These are phyloP conservation scores for Ptychochromis oligacanthus DNA, from an alignment of 2,113 vertebrate species.

Conservation along the genomic window DNA sequence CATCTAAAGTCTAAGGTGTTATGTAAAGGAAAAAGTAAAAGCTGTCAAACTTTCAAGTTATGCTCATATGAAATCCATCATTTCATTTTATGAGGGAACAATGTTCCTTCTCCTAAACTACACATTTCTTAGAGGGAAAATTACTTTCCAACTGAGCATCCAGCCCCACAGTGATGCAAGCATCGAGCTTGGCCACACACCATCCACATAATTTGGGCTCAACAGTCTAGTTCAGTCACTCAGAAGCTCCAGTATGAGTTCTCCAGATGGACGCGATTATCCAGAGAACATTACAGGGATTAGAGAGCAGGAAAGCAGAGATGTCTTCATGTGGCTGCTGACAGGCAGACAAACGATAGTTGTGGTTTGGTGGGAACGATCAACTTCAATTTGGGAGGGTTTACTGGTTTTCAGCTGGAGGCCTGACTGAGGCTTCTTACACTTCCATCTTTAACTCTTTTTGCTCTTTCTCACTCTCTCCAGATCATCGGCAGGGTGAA, in stretches of 20 bases:
- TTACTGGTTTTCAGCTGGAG: slow-evolving; percentile 31
- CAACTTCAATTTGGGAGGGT: slow-evolving; percentile 17
- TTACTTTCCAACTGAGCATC: slow-evolving; percentile 15
- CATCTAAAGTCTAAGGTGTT: background rate
- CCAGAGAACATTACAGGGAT: slow-evolving; percentile 17
- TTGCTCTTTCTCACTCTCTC: background rate
- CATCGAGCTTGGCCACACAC: slow-evolving; percentile 21
- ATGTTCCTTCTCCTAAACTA: slow-evolving; percentile 12
- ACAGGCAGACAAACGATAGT: slow-evolving; percentile 12
- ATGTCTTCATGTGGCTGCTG: slow-evolving; percentile 57
- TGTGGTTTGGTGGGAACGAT: slow-evolving; percentile 42
- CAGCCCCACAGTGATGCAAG: slow-evolving; percentile 7
- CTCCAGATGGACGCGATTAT: slow-evolving; percentile 62
- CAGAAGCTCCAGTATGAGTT: slow-evolving; percentile 25
- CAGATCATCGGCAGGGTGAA: slow-evolving; percentile 97
- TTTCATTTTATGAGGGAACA: slow-evolving; percentile 36
- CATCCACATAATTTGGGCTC: slow-evolving; percentile 32
- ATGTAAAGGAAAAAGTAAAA: background rate
- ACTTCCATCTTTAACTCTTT: slow-evolving; percentile 6
- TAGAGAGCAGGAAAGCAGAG: slow-evolving; percentile 42
- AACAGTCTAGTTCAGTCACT: slow-evolving; percentile 30
- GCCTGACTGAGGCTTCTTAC: slow-evolving; percentile 2
- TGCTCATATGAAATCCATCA: background rate
- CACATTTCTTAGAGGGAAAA: background rate
- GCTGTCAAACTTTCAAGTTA: background rate